A percentile compares a stretch with the other conserved stretches of the same genome.
Conservation (phyloP, 2,888 invertebrate species). For the Sepiola atlantica region DNA sequence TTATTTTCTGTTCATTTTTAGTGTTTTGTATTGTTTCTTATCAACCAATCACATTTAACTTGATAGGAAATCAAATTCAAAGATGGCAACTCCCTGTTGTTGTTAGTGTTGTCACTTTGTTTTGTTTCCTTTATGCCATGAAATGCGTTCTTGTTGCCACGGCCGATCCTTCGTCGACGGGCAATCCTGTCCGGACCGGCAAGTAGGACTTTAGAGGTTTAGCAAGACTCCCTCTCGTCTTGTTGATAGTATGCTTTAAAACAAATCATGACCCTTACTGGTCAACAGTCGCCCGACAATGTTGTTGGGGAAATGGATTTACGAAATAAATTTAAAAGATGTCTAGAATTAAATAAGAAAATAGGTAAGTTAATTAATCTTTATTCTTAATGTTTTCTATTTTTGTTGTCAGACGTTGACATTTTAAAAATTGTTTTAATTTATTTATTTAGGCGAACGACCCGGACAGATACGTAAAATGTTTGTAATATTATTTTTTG, state of each 20-base stretch:
- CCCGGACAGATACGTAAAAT: too few relatives aligned
- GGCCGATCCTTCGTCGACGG: neutral
- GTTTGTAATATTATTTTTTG: too few relatives aligned
- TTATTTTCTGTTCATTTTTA: too few relatives aligned
- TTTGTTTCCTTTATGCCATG: neutral
- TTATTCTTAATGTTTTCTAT: neutral
- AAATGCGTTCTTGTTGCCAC: neutral
- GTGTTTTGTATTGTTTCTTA: neutral
- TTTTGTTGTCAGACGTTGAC: neutral
- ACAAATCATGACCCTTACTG: slow-evolving; percentile 5
- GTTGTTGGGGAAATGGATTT: neutral
- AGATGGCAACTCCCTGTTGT: slow-evolving; percentile 37
- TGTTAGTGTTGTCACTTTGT: neutral
- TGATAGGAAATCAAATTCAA: slow-evolving; percentile 40
- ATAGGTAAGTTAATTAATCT: neutral
- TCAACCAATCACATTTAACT: slow-evolving; percentile 5
- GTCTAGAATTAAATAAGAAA: neutral
- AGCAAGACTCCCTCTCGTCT: neutral
- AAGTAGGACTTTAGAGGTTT: neutral
- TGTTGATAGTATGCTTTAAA: neutral
- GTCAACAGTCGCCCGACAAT: neutral
- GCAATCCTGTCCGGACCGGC: neutral
- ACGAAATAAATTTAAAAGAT: slow-evolving; percentile 32
- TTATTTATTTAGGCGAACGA: too few relatives aligned
- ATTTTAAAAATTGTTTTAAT: neutral